Conservation (phyloP, 2,797 vertebrate species). For the Crax fasciolata region DNA sequence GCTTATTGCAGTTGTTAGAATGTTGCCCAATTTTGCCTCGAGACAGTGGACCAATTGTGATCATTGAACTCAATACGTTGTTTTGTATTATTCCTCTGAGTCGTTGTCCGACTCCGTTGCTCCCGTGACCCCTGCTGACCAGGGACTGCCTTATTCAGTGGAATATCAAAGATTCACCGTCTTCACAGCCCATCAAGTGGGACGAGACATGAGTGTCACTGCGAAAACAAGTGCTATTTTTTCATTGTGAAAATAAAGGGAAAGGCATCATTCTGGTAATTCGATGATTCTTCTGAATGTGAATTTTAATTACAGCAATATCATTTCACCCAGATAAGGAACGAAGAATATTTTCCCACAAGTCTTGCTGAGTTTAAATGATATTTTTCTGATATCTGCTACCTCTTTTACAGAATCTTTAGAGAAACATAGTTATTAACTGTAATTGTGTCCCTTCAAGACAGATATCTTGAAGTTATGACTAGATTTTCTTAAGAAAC, state of each 20-base stretch:
- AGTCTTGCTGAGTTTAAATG: neutral
- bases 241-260: constrained; percentile 10
- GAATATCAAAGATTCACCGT: too few species aligned
- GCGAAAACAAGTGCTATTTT: constrained; percentile 10
- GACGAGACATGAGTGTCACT: neutral
- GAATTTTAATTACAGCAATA: neutral
- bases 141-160: too few species aligned
- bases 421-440: neutral
- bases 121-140: too few species aligned
- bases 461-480: neutral
- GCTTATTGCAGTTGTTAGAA: too few species aligned
- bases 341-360: neutral
- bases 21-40: too few species aligned
- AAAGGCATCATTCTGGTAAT: neutral
- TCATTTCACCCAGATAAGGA: neutral
- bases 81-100: too few species aligned
- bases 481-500: neutral
- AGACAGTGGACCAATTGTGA: too few species aligned
- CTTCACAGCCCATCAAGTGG: too few species aligned
- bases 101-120: too few species aligned
- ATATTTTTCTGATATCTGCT: neutral
- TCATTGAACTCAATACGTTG: too few species aligned
- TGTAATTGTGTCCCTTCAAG: neutral
- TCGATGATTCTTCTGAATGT: neutral
- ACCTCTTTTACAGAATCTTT: neutral